Conservation (phyloP, 2,888 invertebrate genomes). For the Prosapia bicincta region DNA sequence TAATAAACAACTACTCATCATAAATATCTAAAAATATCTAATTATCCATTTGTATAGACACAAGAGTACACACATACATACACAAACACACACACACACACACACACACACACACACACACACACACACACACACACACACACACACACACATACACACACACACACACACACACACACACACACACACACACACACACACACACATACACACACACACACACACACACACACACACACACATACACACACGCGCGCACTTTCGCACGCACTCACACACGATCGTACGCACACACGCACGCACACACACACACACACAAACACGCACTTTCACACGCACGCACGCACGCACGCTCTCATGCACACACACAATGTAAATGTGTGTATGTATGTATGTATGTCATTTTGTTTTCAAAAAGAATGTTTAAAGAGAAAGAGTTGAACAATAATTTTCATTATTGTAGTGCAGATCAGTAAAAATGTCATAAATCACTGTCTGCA, state of each 20-base stretch:
- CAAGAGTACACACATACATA: not conserved
- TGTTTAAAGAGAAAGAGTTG: no score
- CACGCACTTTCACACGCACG: not conserved
- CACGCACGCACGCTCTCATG: not conserved
- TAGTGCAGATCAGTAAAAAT: no score
- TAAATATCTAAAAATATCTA: not conserved
- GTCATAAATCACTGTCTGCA: no score
- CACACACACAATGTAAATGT: not conserved
- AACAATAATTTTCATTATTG: no score
- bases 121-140: not conserved
- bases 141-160: not conserved
- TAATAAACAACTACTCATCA: no score
- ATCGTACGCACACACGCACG: not conserved
- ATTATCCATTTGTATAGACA: not conserved
- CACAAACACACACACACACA: not conserved
- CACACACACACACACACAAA: not conserved
- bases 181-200: not conserved
- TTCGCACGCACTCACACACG: not conserved
- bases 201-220: not conserved
- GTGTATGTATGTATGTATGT: no score
- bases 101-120: not conserved
- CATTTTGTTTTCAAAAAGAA: no score
- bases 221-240: not conserved
- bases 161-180: not conserved
- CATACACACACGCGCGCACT: not conserved